Evolutionary conservation across 2,113 vertebrate genomes (phyloP), one percentile per base, ranked within the genome.

Genomic region (Melospiza melodia): DNA sequence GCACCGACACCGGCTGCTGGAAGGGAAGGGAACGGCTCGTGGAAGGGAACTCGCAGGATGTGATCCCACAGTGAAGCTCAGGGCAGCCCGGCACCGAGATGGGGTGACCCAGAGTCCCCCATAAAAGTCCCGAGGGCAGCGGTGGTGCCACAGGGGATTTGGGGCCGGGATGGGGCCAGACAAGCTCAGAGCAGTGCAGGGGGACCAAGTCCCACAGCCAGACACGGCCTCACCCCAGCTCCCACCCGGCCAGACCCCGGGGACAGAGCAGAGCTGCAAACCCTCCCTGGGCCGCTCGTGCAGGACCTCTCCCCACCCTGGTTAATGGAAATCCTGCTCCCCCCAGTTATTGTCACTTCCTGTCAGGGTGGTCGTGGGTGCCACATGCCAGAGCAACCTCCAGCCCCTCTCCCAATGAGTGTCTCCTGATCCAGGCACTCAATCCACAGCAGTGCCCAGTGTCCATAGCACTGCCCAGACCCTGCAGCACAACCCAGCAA

Each of bases 251-350:
- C 15, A 27, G 1, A 37, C 11, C 8, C 28, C 35, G 24, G 33
- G 25, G 41, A 61, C 11, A 73, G 14, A 65, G 49, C 37, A 67
- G 52, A 79, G 48, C 54, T 75, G 43, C 43, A 35, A 65, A 19
- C 8, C 12, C 15, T 9, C 2, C 30, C 37, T 15, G 12, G 6
- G 43, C 24, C 0, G 0, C 66, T 85, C 57, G 74, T 33, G 35
- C 7, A 4, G 46, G 75, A 65, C 28, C n/a, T 63, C 20, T n/a
- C 23, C 15, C 21, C 10, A 12, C 17, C 11, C 16, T 1, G 1
- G 7, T 20, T 35, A 72, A 44, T 1, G 0, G 52, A 73, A 84
- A 37, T 35, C 35, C 33, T 28, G 14, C n/a, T 76, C 31, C 67
- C 43, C 20, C 9, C 43, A 28, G 0, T 58, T 44, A 24, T 4